Evolutionary conservation across 2,888 invertebrate genomes (phyloP).

Genomic region (Oxytorus armatus): DNA sequence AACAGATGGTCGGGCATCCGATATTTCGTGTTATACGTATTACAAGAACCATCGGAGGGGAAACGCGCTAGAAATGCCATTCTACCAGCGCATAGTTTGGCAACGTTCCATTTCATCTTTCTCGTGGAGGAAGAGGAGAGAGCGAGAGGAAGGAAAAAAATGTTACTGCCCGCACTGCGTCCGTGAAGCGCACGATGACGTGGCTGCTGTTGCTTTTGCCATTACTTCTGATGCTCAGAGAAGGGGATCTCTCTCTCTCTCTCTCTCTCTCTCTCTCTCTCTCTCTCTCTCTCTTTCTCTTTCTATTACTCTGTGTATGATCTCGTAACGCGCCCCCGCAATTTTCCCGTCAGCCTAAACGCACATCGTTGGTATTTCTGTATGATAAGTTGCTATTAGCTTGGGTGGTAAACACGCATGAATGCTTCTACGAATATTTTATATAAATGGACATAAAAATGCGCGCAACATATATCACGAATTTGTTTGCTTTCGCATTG

Average conservation of each 20-base stretch:
- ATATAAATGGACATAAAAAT: background rate
- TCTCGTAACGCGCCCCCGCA: slow-evolving; percentile 52
- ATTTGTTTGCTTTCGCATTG: background rate
- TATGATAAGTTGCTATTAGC: slow-evolving; percentile 4
- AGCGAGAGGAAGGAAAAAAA: slow-evolving; percentile 54
- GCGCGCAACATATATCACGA: background rate
- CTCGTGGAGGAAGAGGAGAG: slow-evolving; percentile 48
- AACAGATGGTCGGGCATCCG: slow-evolving; percentile 53
- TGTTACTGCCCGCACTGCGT: slow-evolving; percentile 64
- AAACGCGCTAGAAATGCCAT: slow-evolving; percentile 53
- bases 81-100: slow-evolving; percentile 58
- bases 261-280: slow-evolving; percentile 9
- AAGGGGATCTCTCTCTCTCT: slow-evolving; percentile 11
- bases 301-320: slow-evolving; percentile 32
- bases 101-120: slow-evolving; percentile 68
- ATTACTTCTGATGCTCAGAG: slow-evolving; percentile 13
- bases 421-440: background rate
- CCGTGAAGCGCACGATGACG: slow-evolving; percentile 52
- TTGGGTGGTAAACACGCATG: slow-evolving; percentile 4
- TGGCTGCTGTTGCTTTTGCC: slow-evolving; percentile 45
- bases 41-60: slow-evolving; percentile 48
- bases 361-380: slow-evolving; percentile 23
- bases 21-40: slow-evolving; percentile 55
- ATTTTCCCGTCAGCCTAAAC: slow-evolving; percentile 39
- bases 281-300: slow-evolving; percentile 10